Conservation (phyloP, 2,888 invertebrate species). For the Phanerotoma sp. region DNA sequence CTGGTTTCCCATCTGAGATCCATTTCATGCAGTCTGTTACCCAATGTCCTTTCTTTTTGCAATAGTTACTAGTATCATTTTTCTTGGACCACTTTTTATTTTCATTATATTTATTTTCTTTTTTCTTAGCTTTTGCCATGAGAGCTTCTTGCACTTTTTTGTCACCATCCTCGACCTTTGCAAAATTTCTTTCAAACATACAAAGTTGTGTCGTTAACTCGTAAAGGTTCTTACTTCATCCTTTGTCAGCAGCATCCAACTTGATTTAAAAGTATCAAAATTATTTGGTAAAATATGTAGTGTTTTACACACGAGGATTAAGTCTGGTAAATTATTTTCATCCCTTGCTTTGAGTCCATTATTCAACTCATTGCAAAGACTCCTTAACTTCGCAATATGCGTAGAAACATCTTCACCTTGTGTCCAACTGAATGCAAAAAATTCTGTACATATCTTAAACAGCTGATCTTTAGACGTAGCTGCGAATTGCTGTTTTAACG, state of each 20-base stretch:
- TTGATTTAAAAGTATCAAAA: conserved; percentile 34
- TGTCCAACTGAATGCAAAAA: conserved; percentile 44
- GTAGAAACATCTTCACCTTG: conserved; percentile 40
- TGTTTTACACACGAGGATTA: conserved; percentile 40
- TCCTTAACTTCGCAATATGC: conserved; percentile 39
- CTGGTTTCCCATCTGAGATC: conserved; percentile 40
- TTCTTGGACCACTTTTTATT: conserved; percentile 17
- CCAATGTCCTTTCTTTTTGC: conserved; percentile 34
- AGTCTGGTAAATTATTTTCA: conserved; percentile 36
- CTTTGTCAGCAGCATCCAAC: conserved; percentile 36
- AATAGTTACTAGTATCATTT: conserved; percentile 34
- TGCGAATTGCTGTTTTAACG: conserved; percentile 40
- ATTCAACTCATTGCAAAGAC: conserved; percentile 41
- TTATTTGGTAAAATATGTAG: conserved; percentile 34
- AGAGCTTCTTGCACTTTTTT: conserved; percentile 28
- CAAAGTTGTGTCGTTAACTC: conserved; percentile 30
- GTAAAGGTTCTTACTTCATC: conserved; percentile 29
- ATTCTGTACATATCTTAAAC: conserved; percentile 45
- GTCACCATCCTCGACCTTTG: conserved; percentile 8
- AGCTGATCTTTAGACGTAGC: conserved; percentile 45
- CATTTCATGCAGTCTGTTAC: conserved; percentile 31
- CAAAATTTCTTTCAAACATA: conserved; percentile 32
- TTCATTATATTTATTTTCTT: neutral
- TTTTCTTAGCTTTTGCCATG: conserved; percentile 13
- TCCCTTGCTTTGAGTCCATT: conserved; percentile 36